Evolutionary conservation across 2,888 invertebrate species (phyloP).

Genomic region (Polydrusus tereticollis): DNA sequence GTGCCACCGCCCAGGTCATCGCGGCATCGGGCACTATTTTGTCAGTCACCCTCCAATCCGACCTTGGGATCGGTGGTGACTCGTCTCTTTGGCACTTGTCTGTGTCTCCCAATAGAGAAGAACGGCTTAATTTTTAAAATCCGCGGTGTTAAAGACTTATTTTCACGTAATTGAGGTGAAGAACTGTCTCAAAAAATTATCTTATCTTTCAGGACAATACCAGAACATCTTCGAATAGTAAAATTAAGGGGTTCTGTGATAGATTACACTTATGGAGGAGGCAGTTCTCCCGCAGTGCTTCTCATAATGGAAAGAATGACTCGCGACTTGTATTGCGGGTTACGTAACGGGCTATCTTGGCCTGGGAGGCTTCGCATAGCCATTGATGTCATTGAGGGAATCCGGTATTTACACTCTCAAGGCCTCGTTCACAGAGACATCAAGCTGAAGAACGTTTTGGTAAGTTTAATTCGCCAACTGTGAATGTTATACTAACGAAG

Average conservation of each 20-base stretch:
- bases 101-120: too few relatives aligned
- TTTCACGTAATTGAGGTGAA: too few relatives aligned
- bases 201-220: constrained; percentile 75
- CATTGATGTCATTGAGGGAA: constrained; percentile 87
- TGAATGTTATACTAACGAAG: too few relatives aligned
- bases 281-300: constrained; percentile 79
- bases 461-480: constrained; percentile 62
- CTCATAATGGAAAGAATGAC: constrained; percentile 83
- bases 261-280: constrained; percentile 80
- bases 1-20: too few relatives aligned
- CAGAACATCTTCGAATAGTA: constrained; percentile 84
- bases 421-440: constrained; percentile 91
- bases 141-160: too few relatives aligned
- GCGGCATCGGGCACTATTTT: too few relatives aligned
- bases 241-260: constrained; percentile 84
- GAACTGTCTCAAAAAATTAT: too few relatives aligned
- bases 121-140: too few relatives aligned
- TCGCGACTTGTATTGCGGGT: constrained; percentile 84
- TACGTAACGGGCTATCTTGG: constrained; percentile 78
- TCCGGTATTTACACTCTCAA: constrained; percentile 89
- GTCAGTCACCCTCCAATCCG: too few relatives aligned
- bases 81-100: too few relatives aligned
- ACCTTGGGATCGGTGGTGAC: too few relatives aligned
- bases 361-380: constrained; percentile 77
- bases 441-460: constrained; percentile 89